These are phyloP conservation scores for Exocentrus adspersus DNA, from an alignment of 2,888 invertebrate genomes.

Conservation along the genomic window DNA sequence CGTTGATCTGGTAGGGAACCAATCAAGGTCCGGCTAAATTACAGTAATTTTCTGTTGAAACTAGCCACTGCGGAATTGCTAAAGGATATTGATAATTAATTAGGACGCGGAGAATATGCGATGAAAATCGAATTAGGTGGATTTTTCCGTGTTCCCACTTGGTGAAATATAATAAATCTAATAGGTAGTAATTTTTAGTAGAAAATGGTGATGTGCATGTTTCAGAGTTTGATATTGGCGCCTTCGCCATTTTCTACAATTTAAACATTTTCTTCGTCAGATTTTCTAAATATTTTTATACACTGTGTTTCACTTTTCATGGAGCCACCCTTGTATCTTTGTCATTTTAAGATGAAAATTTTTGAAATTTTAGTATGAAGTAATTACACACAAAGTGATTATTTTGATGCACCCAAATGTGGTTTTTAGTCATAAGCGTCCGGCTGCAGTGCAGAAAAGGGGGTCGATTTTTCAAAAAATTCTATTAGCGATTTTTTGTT, in stretches of 20 bases:
- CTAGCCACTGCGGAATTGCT: conserved; percentile 37
- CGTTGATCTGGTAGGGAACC: conserved; percentile 33
- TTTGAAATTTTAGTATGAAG: too few species aligned
- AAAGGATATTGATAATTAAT: conserved; percentile 37
- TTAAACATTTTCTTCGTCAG: background rate
- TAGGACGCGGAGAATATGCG: conserved; percentile 22
- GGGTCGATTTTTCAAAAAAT: too few species aligned
- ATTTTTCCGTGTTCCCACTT: conserved; percentile 11
- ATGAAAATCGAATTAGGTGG: conserved; percentile 23
- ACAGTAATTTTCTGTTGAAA: conserved; percentile 41
- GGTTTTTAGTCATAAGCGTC: too few species aligned
- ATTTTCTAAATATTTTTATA: conserved; percentile 8
- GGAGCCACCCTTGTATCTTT: too few species aligned
- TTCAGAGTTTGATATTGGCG: background rate
- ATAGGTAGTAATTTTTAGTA: too few species aligned
- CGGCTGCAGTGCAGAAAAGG: too few species aligned
- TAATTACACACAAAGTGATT: too few species aligned
- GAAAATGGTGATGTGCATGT: too few species aligned
- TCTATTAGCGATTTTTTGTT: too few species aligned
- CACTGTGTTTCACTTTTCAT: too few species aligned
- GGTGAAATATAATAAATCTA: conserved; percentile 1
- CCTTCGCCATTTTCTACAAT: background rate
- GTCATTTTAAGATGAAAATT: too few species aligned
- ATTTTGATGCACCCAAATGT: too few species aligned
- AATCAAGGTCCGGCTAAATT: conserved; percentile 40